Percentiles rank a stretch among this genome's conserved stretches.
Conservation (phyloP, 2,113 vertebrate genomes). For the Odocoileus virginianus region DNA sequence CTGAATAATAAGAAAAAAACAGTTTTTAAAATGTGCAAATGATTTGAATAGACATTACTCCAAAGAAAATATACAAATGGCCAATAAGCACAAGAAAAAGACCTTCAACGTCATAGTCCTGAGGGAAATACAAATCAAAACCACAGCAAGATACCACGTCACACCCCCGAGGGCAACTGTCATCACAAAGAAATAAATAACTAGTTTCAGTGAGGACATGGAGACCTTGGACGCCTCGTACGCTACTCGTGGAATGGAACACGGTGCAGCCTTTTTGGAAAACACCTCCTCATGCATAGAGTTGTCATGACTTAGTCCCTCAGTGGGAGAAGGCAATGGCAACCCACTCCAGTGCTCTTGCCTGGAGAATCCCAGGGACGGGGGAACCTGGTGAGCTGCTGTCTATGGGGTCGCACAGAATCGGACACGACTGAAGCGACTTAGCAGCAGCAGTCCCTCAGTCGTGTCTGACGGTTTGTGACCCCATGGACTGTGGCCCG, state of each 20-base stretch:
- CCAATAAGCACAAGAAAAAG: neutral
- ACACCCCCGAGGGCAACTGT: fast-evolving
- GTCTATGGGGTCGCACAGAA: too few species aligned
- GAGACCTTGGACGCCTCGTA: fast-evolving
- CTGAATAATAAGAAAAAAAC: neutral
- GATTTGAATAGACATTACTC: neutral
- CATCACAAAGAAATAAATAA: neutral
- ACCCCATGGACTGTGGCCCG: neutral
- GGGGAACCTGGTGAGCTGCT: too few species aligned
- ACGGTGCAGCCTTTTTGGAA: neutral
- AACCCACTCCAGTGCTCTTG: too few species aligned
- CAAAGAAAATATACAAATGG: neutral
- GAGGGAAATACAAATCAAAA: neutral
- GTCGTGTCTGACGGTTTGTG: neutral
- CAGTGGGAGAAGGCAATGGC: neutral
- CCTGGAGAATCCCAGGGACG: too few species aligned
- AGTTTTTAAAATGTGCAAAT: neutral
- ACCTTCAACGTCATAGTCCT: fast-evolving
- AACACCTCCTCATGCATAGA: neutral
- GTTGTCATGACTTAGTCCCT: neutral
- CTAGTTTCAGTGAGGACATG: neutral
- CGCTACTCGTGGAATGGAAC: fast-evolving
- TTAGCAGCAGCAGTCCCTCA: neutral
- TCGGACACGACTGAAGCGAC: too few species aligned
- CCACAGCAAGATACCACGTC: fast-evolving